These are phyloP conservation scores for Aeoliscus strigatus DNA, from an alignment of 2,797 vertebrate genomes.

Conservation along the genomic window DNA sequence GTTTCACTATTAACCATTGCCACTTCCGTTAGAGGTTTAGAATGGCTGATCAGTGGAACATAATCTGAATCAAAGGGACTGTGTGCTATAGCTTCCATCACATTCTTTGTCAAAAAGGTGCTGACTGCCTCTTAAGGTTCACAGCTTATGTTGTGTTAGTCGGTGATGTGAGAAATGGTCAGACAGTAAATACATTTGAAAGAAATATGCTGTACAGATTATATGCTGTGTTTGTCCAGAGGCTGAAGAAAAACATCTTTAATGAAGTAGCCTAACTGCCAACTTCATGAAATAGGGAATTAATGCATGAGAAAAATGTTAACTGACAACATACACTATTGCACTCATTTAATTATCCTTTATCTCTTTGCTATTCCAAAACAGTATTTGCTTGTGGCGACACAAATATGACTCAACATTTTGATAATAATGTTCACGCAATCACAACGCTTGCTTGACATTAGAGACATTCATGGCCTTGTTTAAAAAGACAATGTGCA, in stretches of 20 bases:
- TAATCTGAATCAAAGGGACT: constrained; percentile 6
- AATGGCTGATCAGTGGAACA: constrained; percentile 22
- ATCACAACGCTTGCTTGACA: background rate
- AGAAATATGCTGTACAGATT: no score
- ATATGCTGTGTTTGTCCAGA: background rate
- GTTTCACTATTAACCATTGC: constrained; percentile 31
- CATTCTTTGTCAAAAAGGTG: constrained; percentile 6
- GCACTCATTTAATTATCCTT: background rate
- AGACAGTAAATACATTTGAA: no score
- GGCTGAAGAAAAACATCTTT: no score
- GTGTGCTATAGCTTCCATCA: background rate
- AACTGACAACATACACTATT: background rate
- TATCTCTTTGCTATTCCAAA: constrained; percentile 1
- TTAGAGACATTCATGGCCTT: background rate
- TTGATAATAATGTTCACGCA: background rate
- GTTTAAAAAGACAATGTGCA: background rate
- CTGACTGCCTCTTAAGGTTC: no score
- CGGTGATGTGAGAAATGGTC: constrained; percentile 4
- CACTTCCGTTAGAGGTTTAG: constrained; percentile 23
- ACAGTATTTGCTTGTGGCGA: no score
- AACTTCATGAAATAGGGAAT: background rate
- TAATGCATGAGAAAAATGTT: background rate
- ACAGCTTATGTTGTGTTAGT: no score
- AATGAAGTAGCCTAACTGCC: no score
- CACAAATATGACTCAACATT: background rate